Evolutionary conservation across 2,113 vertebrate genomes (phyloP), one percentile per base, ranked within the genome.

Genomic region (Oncorhynchus masou): DNA sequence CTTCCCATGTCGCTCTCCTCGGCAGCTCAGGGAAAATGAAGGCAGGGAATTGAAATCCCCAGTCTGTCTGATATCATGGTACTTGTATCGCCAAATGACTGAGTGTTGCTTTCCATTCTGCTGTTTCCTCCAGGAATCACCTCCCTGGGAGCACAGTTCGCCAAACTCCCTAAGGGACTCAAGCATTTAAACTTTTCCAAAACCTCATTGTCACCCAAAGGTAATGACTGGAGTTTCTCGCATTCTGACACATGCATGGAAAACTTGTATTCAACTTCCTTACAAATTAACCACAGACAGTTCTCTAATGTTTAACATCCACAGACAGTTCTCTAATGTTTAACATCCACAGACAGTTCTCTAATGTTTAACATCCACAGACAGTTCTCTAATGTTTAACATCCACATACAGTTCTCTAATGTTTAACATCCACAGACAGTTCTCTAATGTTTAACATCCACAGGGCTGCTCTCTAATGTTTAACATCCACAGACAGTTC

Each of bases 141-240:
- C 73, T 96, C 95, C 27, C 87, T 99, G 85, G 96, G 96, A 88
- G 88, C 94, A 86, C 97, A 97, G 85, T 97, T 98, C 71, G 96
- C 96, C 93, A 98, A 98, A 95, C 95, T 97, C 84, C 93, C 93
- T 64, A 94, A 95, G 86, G 97, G 97, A 85, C 90, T 98, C 82
- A 97, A 96, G 72, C 94, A 98, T 92, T 93, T 99, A 89, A 98
- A 97, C 89, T 94, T 99, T 81, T 98, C 97, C 49, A 98, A 95
- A 95, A 97, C 96, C 91, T 98, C 97, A 84, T 81, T 98, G 81
- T 98, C 97, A 83, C 95, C 97, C 88, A 99, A 98, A 97, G 97
- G 97, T 99, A 94, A 57, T 57, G 72, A 24, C 5, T 68, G 6
- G 7, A 62, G 7, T 9, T 62, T n/a, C 19, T 62, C 45, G 8